Evolutionary conservation across 2,113 vertebrate species (phyloP), one percentile per base, ranked within the genome.

Genomic region (Brachypteracias leptosomus): DNA sequence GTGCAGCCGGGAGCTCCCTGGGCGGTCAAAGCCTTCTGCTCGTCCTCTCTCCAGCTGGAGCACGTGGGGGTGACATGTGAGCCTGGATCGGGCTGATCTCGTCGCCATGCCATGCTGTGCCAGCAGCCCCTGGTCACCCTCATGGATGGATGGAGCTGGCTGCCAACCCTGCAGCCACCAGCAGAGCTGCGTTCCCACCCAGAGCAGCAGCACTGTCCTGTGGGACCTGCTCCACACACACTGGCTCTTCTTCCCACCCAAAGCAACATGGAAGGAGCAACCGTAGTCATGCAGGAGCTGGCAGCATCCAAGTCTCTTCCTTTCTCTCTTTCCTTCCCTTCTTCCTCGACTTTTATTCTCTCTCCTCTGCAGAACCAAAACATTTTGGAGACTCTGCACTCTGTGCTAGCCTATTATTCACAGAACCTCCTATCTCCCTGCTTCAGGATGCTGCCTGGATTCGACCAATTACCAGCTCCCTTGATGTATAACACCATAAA

Each of bases 401-500:
- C 47, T 3, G 16, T 80, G 62, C 93, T 91, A 5, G 33, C 90
- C 88, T 83, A 89, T 96, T 93, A 94, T 92, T 96, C 86, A 44
- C 49, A 72, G 81, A 86, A 81, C 82, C 72, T 89, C 80, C 97
- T 97, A 92, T 95, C n/a, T 62, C 95, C 77, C 87, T 47, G 46
- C 88, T 96, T 97, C 79, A 91, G 97, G 94, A 96, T 88, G 94
- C 96, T 95, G 94, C 92, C 94, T 74, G 79, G 93, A 97, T 97
- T 85, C 94, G 63, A 97, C 97, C 97, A 96, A 97, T 98, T 97
- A 98, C 97, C 93, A 95, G 96, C 94, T 57, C 80, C 96, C 97
- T 97, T 97, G 97, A 97, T 98, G 96, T 97, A 96, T 97, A 97
- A 96, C 96, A 96, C 97, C 88, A 88, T 98, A 98, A 98, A 98